Evolutionary conservation across 2,888 invertebrate species (phyloP), one percentile per base, ranked within the genome.

Genomic region (Eristalis tenax): DNA sequence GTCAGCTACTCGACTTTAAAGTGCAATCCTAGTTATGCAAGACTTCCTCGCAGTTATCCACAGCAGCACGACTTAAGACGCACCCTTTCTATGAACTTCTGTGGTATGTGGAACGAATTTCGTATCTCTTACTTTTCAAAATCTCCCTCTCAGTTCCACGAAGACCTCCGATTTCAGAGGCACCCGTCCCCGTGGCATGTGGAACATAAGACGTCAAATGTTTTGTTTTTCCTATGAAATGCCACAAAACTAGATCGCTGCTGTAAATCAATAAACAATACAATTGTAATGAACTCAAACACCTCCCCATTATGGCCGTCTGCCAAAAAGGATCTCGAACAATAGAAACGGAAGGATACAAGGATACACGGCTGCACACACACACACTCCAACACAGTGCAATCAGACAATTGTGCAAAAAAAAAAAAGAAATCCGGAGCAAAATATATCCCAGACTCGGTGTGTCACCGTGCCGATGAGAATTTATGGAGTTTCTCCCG

Each of bases 221-320:
- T 15, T 18, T 1, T 43, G 18, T 4, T 50, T 18, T n/a, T 15
- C 38, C 8, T 15, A 22, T 23, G 18, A 13, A 18, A 28, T 56
- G 23, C 15, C 61, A 61, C 15, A 28, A 13, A 59, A 59, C 59
- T 59, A 26, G 26, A 15, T 26, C 59, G 23, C 56, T 69, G 22
- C 56, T 61, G 77, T 77, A 83, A 83, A 77, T 83, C 83, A 83
- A 68, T 15, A 13, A 68, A 83, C 83, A 83, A 83, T 83, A 73
- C 71, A n/a, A 63, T 56, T 66, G 66, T 66, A 77, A 83, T 83
- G 77, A 83, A 56, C 61, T 69, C 64, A 66, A 43, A 22, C 26
- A 64, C 66, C 71, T 76, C 65, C 18, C 18, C n/a, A 50, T 50
- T 50, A n/a, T 1, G 50, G 18, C 4, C 50, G 50, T 76, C 71